Percentiles rank a stretch among this genome's conserved stretches.
Conservation (phyloP, 2,888 invertebrate species). For the Drosophila peninsularis region DNA sequence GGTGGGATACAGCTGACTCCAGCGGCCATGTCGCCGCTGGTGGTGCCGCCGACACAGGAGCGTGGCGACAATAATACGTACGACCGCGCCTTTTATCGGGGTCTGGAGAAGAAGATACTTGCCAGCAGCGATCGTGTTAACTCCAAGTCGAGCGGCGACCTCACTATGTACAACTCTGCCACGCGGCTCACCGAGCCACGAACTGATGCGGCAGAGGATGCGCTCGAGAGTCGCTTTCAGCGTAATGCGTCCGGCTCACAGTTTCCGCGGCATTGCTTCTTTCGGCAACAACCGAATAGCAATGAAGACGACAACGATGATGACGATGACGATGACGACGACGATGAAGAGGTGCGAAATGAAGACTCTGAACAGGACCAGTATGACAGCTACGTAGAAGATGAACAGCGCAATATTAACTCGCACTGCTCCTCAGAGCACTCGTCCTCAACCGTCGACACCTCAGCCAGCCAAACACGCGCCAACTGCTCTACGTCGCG, state of each 20-base stretch:
- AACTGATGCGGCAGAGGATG: slow-evolving; percentile 17
- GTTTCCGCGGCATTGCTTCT: slow-evolving; percentile 84
- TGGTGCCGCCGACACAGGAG: slow-evolving; percentile 22
- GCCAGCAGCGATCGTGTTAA: slow-evolving; percentile 81
- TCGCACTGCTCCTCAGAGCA: slow-evolving; percentile 76
- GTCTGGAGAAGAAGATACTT: slow-evolving; percentile 79
- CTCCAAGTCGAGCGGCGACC: slow-evolving; percentile 84
- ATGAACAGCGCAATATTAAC: slow-evolving; percentile 38
- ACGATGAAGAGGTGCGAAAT: background rate
- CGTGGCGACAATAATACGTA: slow-evolving; percentile 81
- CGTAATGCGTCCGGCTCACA: slow-evolving; percentile 84
- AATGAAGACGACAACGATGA: slow-evolving; percentile 7
- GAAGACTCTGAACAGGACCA: slow-evolving; percentile 13
- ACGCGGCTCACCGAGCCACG: slow-evolving; percentile 60
- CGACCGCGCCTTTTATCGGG: slow-evolving; percentile 84
- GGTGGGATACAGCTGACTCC: background rate
- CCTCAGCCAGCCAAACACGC: slow-evolving; percentile 47
- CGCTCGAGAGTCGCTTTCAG: slow-evolving; percentile 72
- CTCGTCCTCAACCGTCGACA: slow-evolving; percentile 65
- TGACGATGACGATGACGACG: background rate
- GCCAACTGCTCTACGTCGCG: slow-evolving; percentile 75
- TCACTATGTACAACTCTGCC: slow-evolving; percentile 83
- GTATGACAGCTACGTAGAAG: slow-evolving; percentile 7
- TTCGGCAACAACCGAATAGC: slow-evolving; percentile 68
- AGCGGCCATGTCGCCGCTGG: slow-evolving; percentile 14